Evolutionary conservation across 2,888 invertebrate genomes (phyloP).

Genomic region (Stenodera caucasica): DNA sequence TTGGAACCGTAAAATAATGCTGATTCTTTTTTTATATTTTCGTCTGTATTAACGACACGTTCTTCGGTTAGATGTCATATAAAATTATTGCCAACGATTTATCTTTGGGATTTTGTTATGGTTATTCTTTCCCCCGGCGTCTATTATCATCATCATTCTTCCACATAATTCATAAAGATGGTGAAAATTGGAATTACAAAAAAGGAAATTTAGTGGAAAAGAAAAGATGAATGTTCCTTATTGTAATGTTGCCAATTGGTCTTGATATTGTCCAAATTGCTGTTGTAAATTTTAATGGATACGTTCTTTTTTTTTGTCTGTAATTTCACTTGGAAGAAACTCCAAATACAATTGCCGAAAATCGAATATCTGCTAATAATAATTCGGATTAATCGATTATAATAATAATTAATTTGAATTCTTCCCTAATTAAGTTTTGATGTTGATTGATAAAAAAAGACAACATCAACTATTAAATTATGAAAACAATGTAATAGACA

Average conservation of each 20-base stretch:
- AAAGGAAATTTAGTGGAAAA: neutral
- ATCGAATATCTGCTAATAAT: too few species aligned
- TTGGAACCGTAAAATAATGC: neutral
- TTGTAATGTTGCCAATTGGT: neutral
- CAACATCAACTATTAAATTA: neutral
- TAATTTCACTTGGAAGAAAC: neutral
- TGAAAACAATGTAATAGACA: neutral
- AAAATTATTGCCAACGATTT: constrained; percentile 12
- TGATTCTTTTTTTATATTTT: neutral
- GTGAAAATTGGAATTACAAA: constrained; percentile 5
- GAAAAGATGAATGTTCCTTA: neutral
- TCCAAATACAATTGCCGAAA: neutral
- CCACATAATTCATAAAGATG: constrained; percentile 3
- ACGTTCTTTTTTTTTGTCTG: neutral
- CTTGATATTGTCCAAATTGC: neutral
- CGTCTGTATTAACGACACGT: constrained; percentile 10
- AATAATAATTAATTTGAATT: too few species aligned
- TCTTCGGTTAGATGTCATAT: constrained; percentile 9
- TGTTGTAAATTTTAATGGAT: constrained; percentile 2
- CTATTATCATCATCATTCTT: constrained; percentile 6
- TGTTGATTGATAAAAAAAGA: neutral
- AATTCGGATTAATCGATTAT: too few species aligned
- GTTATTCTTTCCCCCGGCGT: neutral
- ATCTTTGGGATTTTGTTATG: constrained; percentile 5
- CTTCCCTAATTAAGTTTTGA: too few species aligned